These are phyloP conservation scores for Zygogramma bicolorata DNA, from an alignment of 2,888 invertebrate species.

Conservation along the genomic window DNA sequence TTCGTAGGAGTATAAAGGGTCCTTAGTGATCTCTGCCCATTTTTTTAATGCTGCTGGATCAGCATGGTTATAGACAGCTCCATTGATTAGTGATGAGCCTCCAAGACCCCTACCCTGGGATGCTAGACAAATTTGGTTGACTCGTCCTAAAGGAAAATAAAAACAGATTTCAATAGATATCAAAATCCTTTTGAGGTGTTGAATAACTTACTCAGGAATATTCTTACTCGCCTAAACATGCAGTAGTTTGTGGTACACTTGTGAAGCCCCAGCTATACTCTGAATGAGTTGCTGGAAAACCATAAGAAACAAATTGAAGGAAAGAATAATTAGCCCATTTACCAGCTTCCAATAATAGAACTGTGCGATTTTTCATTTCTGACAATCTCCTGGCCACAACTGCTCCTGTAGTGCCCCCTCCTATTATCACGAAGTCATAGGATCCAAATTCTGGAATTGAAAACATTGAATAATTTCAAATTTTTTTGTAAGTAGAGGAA, in stretches of 20 bases:
- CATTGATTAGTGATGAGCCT: conserved; percentile 67
- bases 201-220: too few relatives aligned
- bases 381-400: conserved; percentile 42
- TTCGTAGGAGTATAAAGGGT: conserved; percentile 69
- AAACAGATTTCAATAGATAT: neutral
- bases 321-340: conserved; percentile 19
- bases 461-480: too few relatives aligned
- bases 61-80: conserved; percentile 68
- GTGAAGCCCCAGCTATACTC: conserved; percentile 78
- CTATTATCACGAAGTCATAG: conserved; percentile 43
- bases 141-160: conserved; percentile 16
- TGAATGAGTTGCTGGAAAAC: neutral
- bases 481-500: too few relatives aligned
- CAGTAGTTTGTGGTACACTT: conserved; percentile 74
- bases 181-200: neutral
- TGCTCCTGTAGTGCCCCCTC: conserved; percentile 41
- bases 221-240: conserved; percentile 70
- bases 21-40: conserved; percentile 63
- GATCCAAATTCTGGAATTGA: conserved; percentile 38
- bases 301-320: conserved; percentile 10
- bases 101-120: conserved; percentile 69
- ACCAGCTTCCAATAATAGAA: conserved; percentile 44
- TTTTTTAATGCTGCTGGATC: conserved; percentile 65
- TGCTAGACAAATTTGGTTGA: conserved; percentile 53
- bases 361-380: conserved; percentile 33